Evolutionary conservation across 2,888 invertebrate species (phyloP).

Genomic region (Drosophila merina): DNA sequence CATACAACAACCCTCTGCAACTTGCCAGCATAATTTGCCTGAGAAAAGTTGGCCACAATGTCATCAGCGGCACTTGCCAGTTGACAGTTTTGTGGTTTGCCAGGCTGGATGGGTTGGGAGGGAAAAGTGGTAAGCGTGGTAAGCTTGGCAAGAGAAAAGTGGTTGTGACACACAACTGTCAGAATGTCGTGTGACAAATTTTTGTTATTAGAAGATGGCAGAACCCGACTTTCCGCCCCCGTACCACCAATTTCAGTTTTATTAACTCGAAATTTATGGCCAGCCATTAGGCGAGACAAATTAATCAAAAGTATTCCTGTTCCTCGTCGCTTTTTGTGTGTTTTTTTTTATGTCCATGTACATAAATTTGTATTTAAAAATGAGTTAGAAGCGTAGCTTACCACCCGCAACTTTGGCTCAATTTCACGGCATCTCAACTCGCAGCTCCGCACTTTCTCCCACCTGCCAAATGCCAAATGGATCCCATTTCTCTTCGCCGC

Average conservation of each 20-base stretch:
- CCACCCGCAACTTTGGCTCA: constrained; percentile 43
- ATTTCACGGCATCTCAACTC: constrained; percentile 72
- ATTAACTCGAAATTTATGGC: constrained; percentile 81
- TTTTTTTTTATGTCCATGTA: constrained; percentile 37
- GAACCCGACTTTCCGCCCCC: constrained; percentile 30
- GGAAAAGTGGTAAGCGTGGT: constrained; percentile 1
- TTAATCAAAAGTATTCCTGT: constrained; percentile 71
- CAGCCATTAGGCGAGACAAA: constrained; percentile 75
- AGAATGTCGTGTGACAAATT: constrained; percentile 80
- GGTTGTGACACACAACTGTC: constrained; percentile 77
- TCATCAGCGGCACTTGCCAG: constrained; percentile 56
- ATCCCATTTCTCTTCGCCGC: constrained; percentile 65
- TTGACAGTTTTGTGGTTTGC: constrained; percentile 50
- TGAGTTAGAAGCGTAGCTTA: constrained; percentile 71
- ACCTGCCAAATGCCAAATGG: constrained; percentile 65
- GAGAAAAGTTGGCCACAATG: constrained; percentile 47
- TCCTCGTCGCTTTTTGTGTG: constrained; percentile 20
- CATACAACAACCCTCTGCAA: not conserved
- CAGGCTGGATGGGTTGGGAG: constrained; percentile 10
- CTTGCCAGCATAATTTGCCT: constrained; percentile 38
- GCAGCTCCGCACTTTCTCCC: constrained; percentile 13
- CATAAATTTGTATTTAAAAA: constrained; percentile 83
- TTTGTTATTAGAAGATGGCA: constrained; percentile 66
- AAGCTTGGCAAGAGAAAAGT: constrained; percentile 12
- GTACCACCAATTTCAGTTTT: constrained; percentile 48